Base-by-base conservation (phyloP, 2,797 vertebrate species). In the Adrianichthys oophorus region DNA sequence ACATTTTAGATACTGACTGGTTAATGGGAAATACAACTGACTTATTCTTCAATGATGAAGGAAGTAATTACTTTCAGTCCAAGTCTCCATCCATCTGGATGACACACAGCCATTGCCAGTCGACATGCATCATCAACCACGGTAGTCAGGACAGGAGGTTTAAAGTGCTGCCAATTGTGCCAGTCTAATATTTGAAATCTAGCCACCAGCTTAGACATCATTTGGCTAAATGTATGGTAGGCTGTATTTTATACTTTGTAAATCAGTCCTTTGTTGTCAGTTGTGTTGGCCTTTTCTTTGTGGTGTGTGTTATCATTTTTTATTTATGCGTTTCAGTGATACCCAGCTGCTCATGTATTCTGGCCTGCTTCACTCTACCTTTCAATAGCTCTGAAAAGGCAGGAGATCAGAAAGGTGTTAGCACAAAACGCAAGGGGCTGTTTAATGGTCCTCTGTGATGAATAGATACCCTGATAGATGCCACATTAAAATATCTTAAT, bases 401-500 rank as follows among this genome's bases (percentile, higher is more conserved):
- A 56, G 62, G 43, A 76, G 64, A 78, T 82, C 72, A 74, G 57
- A 77, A 68, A 72, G 52, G 65, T 80, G 68, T 76, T 74, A 74
- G 71, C 64, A 52, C 66, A 72, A 41, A 56, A 69, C 81, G 65
- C 71, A 56, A 23, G 57, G 66, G 78, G 85, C 83, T 80, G 62
- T 84, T 83, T 83, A 80, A 65, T 51, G 54, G 70, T 64, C 71
- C 56, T 71, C 80, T 67, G 56, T 87, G 84, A 89, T 68, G 48
- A 87, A 90, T 86, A 74, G 69, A 77, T 77, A 80, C 74, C 72
- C 82, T 77, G 77, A 83, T 79, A 65, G 77, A 65, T 72, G 76
- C 68, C 75, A 44, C 79, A 86, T 91, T 90, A 88, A 87, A 87
- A 76, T 74, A 70, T 76, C 70, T 84, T 85, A 74, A 89, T 89